phyloP scores from a whole-genome alignment of 2,888 invertebrate species.

The Zhuqinia jingwanae region DNA sequence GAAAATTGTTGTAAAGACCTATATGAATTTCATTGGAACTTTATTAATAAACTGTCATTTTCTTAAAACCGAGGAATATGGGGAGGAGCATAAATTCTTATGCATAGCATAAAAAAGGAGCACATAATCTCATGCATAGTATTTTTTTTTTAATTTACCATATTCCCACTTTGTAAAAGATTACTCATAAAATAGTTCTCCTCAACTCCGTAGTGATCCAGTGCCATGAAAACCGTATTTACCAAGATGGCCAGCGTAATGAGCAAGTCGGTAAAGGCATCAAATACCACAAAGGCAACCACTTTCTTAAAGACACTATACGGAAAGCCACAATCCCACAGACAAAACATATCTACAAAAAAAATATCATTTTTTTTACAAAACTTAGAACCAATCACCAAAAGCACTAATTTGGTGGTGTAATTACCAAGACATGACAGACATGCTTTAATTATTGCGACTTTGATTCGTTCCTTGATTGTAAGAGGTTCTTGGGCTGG shows the following conservation, averaged over 20 bases:
- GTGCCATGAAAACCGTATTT: conserved; percentile 94
- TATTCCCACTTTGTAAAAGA: conserved; percentile 93
- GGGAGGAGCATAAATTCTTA: too few relatives aligned
- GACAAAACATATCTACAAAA: conserved; percentile 80
- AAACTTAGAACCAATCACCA: background rate
- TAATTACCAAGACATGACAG: background rate
- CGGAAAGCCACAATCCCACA: conserved; percentile 96
- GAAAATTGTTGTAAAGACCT: background rate
- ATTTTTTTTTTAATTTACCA: too few relatives aligned
- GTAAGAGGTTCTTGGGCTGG: background rate
- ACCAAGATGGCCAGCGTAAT: conserved; percentile 99
- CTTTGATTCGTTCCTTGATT: background rate
- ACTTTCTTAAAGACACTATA: conserved; percentile 96
- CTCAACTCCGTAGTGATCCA: conserved; percentile 95
- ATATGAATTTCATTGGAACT: too few relatives aligned
- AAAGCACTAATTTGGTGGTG: too few relatives aligned
- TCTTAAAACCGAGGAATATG: too few relatives aligned
- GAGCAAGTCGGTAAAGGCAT: conserved; percentile 98
- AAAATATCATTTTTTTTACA: background rate
- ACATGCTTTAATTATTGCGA: background rate
- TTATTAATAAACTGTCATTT: too few relatives aligned
- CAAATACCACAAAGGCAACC: conserved; percentile 94
- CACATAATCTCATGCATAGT: too few relatives aligned
- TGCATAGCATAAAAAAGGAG: too few relatives aligned
- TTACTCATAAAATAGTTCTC: conserved; percentile 86